A percentile compares a stretch with the other conserved stretches of the same genome.
These are phyloP conservation scores for Dusona sp. DNA, from an alignment of 2,888 invertebrate species.

Conservation along the genomic window DNA sequence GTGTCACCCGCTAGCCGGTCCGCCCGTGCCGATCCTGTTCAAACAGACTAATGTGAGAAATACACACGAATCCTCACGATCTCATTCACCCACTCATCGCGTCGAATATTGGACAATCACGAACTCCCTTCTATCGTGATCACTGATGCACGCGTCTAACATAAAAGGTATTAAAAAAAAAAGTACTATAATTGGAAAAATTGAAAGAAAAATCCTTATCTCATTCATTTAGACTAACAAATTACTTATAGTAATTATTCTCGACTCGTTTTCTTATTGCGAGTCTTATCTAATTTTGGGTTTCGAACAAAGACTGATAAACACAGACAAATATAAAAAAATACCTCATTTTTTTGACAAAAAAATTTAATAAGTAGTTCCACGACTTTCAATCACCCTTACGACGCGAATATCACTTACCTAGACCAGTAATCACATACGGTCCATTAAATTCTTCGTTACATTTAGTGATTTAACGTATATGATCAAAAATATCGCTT, in stretches of 20 bases:
- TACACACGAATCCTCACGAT: slow-evolving; percentile 76
- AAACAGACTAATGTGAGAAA: slow-evolving; percentile 84
- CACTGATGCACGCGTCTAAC: neutral
- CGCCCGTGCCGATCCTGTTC: slow-evolving; percentile 78
- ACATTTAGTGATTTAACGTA: too few relatives aligned
- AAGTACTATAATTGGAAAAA: neutral
- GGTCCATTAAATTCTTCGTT: too few relatives aligned
- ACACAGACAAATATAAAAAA: too few relatives aligned
- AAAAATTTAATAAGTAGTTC: too few relatives aligned
- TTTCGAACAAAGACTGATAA: too few relatives aligned
- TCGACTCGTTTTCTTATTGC: neutral
- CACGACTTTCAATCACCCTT: too few relatives aligned
- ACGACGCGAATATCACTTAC: too few relatives aligned
- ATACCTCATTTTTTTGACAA: too few relatives aligned
- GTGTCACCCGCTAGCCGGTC: slow-evolving; percentile 75
- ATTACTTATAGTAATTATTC: neutral
- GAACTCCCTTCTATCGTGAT: slow-evolving; percentile 41
- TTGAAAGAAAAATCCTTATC: neutral
- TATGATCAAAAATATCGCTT: too few relatives aligned
- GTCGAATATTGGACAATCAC: slow-evolving; percentile 78
- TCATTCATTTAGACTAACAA: neutral
- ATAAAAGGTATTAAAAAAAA: neutral
- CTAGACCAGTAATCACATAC: too few relatives aligned
- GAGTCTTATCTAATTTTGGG: too few relatives aligned
- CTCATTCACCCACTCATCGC: slow-evolving; percentile 69